Evolutionary conservation across 2,113 vertebrate genomes (phyloP).

Genomic region (Neogobius melanostomus): DNA sequence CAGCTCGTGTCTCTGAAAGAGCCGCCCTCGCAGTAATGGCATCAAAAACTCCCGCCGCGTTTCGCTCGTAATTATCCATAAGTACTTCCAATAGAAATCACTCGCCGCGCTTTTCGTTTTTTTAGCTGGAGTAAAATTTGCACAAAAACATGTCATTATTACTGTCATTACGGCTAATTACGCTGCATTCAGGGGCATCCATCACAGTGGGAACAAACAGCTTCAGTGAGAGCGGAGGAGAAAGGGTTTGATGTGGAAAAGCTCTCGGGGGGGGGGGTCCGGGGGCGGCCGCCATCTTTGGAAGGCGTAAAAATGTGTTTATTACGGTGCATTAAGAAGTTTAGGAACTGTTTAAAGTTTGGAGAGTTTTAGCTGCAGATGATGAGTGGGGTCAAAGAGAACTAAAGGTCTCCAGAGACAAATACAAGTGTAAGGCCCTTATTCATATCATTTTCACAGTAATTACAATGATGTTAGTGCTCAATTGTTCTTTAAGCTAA

Average conservation of each 20-base stretch:
- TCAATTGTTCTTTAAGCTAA: too few species aligned
- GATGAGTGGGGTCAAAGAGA: neutral
- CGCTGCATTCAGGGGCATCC: neutral
- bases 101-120: neutral
- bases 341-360: neutral
- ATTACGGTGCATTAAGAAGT: neutral
- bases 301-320: neutral
- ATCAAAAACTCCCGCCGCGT: neutral
- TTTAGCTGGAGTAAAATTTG: neutral
- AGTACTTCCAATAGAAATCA: neutral
- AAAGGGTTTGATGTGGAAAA: neutral
- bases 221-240: neutral
- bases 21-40: neutral
- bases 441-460: too few species aligned
- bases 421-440: too few species aligned
- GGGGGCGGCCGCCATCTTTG: neutral
- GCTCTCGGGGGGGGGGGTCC: neutral
- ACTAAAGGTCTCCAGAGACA: too few species aligned
- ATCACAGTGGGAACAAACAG: conserved; percentile 1
- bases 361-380: neutral
- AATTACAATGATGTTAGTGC: too few species aligned
- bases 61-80: neutral
- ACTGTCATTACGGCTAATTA: neutral
- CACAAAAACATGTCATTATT: conserved; percentile 2
- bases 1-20: neutral